Conservation (phyloP, 2,888 invertebrate species). For the Omphaloscelis lunosa region DNA sequence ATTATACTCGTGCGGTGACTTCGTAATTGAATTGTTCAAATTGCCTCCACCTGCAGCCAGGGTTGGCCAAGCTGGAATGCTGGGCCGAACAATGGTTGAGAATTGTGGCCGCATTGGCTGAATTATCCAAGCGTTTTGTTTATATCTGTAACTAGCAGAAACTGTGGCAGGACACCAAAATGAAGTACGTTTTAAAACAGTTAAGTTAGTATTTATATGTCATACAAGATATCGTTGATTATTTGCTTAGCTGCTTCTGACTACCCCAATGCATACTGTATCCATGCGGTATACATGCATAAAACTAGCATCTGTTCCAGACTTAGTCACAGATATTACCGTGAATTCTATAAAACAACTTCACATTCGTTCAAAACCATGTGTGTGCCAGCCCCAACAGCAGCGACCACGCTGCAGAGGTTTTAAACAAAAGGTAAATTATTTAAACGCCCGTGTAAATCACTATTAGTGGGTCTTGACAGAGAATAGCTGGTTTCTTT, state of each 20-base stretch:
- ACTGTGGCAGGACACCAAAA: neutral
- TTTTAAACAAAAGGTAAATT: slow-evolving; percentile 57
- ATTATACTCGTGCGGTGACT: slow-evolving; percentile 47
- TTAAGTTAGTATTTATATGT: neutral
- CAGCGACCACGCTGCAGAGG: slow-evolving; percentile 44
- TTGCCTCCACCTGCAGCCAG: slow-evolving; percentile 46
- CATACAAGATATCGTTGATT: neutral
- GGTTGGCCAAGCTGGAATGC: slow-evolving; percentile 15
- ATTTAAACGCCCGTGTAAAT: slow-evolving; percentile 60
- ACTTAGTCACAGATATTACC: too few species aligned
- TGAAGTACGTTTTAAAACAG: neutral
- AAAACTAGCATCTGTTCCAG: neutral
- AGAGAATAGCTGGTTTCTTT: slow-evolving; percentile 51
- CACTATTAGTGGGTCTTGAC: slow-evolving; percentile 52
- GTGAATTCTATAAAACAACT: neutral
- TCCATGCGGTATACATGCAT: too few species aligned
- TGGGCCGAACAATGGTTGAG: neutral
- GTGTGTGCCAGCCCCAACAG: slow-evolving; percentile 27
- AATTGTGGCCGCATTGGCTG: neutral
- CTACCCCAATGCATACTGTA: neutral
- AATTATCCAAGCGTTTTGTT: neutral
- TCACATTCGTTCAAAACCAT: neutral
- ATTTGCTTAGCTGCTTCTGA: neutral
- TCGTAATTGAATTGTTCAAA: slow-evolving; percentile 52
- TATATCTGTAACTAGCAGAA: neutral